Evolutionary conservation across 53 echinoderm and acorn worm genomes (phyloP).

Genomic region (Zoroaster sp.): DNA sequence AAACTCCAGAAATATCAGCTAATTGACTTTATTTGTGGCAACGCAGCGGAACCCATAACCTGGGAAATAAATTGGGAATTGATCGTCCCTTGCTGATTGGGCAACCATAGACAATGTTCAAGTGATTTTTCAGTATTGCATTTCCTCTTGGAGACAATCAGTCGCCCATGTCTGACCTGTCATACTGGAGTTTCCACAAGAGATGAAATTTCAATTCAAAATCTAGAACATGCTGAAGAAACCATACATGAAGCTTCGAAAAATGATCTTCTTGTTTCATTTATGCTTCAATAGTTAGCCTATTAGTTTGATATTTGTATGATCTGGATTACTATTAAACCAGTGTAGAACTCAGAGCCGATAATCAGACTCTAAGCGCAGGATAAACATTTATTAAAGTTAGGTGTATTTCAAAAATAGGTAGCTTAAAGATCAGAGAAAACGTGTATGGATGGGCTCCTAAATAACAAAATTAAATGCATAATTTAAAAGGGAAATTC

Average conservation of each 20-base stretch:
- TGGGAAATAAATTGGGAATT: neutral
- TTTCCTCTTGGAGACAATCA: neutral
- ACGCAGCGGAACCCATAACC: neutral
- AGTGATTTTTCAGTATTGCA: neutral
- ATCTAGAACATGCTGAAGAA: neutral
- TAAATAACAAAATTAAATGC: too few species aligned
- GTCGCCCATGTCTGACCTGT: neutral
- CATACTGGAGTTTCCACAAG: neutral
- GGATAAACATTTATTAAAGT: too few species aligned
- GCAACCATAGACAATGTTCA: neutral
- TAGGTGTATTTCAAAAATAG: too few species aligned
- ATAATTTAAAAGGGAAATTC: too few species aligned
- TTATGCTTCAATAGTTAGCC: neutral
- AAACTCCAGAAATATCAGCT: neutral
- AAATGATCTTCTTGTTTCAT: neutral
- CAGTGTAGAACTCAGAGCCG: too few species aligned
- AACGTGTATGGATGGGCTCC: too few species aligned
- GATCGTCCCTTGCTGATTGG: constrained; percentile 15
- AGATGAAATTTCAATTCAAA: neutral
- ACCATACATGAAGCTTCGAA: neutral
- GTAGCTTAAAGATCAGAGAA: too few species aligned
- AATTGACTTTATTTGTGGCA: constrained; percentile 25
- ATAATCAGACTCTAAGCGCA: too few species aligned
- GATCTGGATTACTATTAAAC: neutral
- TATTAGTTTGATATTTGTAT: neutral